These are phyloP conservation scores for Indicator maculatus DNA, from an alignment of 2,113 vertebrate species.

Conservation along the genomic window DNA sequence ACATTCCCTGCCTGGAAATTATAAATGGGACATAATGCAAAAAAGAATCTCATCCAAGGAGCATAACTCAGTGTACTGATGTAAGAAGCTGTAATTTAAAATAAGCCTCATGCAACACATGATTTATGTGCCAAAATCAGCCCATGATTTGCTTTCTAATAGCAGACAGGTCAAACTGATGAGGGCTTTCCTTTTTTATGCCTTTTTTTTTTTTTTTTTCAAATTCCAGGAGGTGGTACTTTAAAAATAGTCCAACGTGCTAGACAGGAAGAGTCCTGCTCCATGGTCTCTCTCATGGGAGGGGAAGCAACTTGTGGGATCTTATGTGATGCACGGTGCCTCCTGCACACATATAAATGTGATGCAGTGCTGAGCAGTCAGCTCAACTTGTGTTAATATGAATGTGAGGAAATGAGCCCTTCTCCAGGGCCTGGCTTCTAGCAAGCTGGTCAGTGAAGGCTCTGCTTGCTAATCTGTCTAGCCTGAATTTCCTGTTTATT, in stretches of 20 bases:
- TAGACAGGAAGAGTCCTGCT: background rate
- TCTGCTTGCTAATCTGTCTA: background rate
- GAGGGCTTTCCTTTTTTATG: background rate
- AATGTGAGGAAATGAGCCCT: background rate
- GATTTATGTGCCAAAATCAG: background rate
- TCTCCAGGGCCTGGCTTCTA: background rate
- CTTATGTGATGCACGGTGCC: rapidly evolving
- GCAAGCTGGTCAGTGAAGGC: background rate
- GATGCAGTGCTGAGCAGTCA: background rate
- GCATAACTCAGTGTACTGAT: background rate
- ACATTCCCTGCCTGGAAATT: background rate
- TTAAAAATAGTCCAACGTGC: background rate
- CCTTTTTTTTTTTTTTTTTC: background rate
- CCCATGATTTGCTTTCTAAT: background rate
- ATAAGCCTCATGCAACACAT: background rate
- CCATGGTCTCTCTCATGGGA: background rate
- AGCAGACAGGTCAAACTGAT: background rate
- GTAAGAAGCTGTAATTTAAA: constrained; percentile 22
- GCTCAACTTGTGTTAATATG: background rate
- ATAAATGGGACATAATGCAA: background rate
- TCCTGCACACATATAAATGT: background rate
- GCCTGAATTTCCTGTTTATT: background rate
- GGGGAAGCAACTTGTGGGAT: background rate
- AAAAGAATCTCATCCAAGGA: background rate
- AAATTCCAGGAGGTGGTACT: background rate